Evolutionary conservation across 2,888 invertebrate genomes (phyloP).

Genomic region (Eupithecia insigniata): DNA sequence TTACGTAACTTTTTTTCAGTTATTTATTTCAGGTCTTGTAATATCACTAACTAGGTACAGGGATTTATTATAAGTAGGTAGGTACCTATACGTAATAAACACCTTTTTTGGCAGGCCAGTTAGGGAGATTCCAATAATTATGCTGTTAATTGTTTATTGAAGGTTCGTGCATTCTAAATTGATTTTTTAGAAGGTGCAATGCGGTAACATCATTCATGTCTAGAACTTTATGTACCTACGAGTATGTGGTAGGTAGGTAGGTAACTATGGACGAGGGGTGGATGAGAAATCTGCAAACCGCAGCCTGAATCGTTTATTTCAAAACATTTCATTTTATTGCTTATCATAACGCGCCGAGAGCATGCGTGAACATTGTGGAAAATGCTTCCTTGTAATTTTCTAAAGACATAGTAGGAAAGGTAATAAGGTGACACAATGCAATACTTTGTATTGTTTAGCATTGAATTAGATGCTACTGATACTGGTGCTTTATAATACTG

Average conservation of each 20-base stretch:
- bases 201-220: too few relatives aligned
- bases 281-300: conserved; percentile 11
- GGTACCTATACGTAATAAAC: too few relatives aligned
- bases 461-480: conserved; percentile 17
- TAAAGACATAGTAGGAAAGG: conserved; percentile 24
- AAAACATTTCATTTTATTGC: conserved; percentile 60
- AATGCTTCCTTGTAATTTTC: conserved; percentile 53
- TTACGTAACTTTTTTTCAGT: too few relatives aligned
- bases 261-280: neutral
- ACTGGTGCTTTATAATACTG: conserved; percentile 16
- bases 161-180: neutral
- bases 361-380: conserved; percentile 49
- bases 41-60: too few relatives aligned
- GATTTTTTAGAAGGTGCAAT: neutral
- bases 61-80: too few relatives aligned
- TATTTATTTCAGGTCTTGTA: too few relatives aligned
- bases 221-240: neutral
- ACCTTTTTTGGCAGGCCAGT: too few relatives aligned
- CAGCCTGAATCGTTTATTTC: conserved; percentile 48
- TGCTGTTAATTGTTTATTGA: too few relatives aligned
- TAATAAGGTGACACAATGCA: conserved; percentile 39
- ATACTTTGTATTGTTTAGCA: conserved; percentile 23
- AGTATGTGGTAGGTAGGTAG: neutral
- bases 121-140: too few relatives aligned
- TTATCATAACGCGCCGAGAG: conserved; percentile 52